Evolutionary conservation across 1,140 invertebrate genomes (phyloP).

Genomic region (Littorina saxatilis): DNA sequence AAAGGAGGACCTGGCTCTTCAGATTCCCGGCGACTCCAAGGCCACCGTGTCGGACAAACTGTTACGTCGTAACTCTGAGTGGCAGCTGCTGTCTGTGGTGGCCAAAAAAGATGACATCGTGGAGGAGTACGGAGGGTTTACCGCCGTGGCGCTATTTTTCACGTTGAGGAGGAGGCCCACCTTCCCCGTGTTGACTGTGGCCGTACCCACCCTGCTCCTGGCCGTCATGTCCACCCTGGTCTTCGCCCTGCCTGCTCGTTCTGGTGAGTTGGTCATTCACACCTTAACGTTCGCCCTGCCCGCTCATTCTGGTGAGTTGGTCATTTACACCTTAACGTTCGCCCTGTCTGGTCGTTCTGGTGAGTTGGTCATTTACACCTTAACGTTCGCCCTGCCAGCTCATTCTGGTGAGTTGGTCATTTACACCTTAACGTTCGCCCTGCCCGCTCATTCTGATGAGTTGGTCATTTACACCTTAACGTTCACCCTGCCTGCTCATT

Average conservation of each 20-base stretch:
- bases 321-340: too few species aligned
- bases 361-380: too few species aligned
- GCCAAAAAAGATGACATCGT: neutral
- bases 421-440: too few species aligned
- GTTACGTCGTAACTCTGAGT: neutral
- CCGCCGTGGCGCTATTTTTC: constrained; percentile 98
- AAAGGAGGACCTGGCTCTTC: neutral
- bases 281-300: too few species aligned
- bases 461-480: too few species aligned
- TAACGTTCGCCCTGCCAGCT: too few species aligned
- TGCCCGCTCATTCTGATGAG: too few species aligned
- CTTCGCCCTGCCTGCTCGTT: constrained; percentile 98
- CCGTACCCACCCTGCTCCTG: constrained; percentile 98
- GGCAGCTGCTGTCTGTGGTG: neutral
- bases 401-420: too few species aligned
- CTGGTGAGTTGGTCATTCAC: constrained; percentile 83
- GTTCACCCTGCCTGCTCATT: too few species aligned
- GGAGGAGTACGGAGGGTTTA: constrained; percentile 79
- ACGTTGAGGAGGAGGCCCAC: constrained; percentile 96
- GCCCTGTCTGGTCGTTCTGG: too few species aligned
- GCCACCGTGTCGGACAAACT: neutral
- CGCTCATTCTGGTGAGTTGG: too few species aligned
- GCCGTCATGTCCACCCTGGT: constrained; percentile 98
- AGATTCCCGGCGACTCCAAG: neutral
- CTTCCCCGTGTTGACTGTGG: constrained; percentile 99